phyloP scores from a whole-genome alignment of 2,888 invertebrate genomes.

The Apodemia hepburni region DNA sequence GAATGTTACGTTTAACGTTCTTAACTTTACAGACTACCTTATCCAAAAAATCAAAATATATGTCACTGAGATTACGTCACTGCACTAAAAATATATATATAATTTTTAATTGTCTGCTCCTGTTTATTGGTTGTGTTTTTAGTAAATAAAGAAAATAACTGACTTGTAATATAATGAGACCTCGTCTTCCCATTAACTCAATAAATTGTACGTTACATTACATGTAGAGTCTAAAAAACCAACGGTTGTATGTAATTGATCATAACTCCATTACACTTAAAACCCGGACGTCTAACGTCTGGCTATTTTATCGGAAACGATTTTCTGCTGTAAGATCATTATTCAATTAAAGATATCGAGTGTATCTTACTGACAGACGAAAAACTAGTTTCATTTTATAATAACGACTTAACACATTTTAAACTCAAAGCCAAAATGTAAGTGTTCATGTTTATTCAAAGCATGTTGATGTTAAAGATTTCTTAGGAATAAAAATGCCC shows the following conservation, averaged over 20 bases:
- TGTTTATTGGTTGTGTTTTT: too few relatives aligned
- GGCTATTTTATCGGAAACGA: not conserved
- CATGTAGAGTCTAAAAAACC: not conserved
- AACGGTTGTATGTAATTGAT: not conserved
- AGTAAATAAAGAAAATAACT: too few relatives aligned
- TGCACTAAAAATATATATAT: too few relatives aligned
- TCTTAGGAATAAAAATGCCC: slow-evolving; percentile 54
- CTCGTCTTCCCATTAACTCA: not conserved
- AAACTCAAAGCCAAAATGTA: not conserved
- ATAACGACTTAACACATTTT: not conserved
- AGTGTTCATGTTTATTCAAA: slow-evolving; percentile 37
- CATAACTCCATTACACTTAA: not conserved
- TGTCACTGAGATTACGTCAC: too few relatives aligned
- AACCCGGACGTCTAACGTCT: not conserved
- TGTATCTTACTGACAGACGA: not conserved
- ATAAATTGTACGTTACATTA: not conserved
- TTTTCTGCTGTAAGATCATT: not conserved
- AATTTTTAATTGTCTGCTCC: too few relatives aligned
- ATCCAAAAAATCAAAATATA: too few relatives aligned
- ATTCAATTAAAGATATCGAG: slow-evolving; percentile 10
- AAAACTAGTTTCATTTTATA: not conserved
- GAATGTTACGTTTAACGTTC: too few relatives aligned
- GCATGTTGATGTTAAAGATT: slow-evolving; percentile 38
- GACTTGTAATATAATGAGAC: too few relatives aligned
- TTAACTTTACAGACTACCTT: too few relatives aligned